Percentiles rank a stretch among this genome's conserved stretches.
phyloP scores from a whole-genome alignment of 2,797 vertebrate species.

The Xenentodon cancila region DNA sequence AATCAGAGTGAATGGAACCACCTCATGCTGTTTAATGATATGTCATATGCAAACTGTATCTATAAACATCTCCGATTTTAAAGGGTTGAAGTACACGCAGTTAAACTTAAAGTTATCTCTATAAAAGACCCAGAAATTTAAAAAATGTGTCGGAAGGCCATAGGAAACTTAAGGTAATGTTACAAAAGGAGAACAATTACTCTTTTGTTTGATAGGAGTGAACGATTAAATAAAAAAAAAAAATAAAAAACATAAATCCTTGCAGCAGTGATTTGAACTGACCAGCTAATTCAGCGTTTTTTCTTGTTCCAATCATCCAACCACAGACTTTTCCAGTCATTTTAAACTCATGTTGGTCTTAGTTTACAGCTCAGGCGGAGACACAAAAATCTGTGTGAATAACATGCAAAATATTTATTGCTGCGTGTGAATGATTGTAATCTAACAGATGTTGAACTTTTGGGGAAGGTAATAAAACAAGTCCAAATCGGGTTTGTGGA shows the following conservation, averaged over 20 bases:
- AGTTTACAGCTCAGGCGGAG: constrained; percentile 18
- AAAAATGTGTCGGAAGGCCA: too few species aligned
- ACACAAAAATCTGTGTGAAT: constrained; percentile 47
- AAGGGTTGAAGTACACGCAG: too few species aligned
- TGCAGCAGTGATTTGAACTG: neutral
- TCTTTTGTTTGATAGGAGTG: neutral
- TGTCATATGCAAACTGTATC: too few species aligned
- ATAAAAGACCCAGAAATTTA: too few species aligned
- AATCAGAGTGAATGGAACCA: too few species aligned
- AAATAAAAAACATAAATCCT: too few species aligned
- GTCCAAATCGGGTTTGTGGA: constrained; percentile 64
- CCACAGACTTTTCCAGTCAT: neutral
- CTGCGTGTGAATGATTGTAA: constrained; percentile 61
- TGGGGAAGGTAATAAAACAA: constrained; percentile 71
- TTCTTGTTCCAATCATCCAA: too few species aligned
- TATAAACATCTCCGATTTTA: too few species aligned
- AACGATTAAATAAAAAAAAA: neutral
- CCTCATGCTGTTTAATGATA: too few species aligned
- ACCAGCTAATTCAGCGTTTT: constrained; percentile 2
- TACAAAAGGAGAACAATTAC: too few species aligned
- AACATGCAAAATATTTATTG: constrained; percentile 56
- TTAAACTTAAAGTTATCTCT: too few species aligned
- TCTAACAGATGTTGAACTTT: constrained; percentile 72
- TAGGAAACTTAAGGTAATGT: too few species aligned
- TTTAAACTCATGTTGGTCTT: constrained; percentile 17